These are phyloP conservation scores for Semotilus atromaculatus DNA, from an alignment of 2,797 vertebrate species.

Conservation along the genomic window DNA sequence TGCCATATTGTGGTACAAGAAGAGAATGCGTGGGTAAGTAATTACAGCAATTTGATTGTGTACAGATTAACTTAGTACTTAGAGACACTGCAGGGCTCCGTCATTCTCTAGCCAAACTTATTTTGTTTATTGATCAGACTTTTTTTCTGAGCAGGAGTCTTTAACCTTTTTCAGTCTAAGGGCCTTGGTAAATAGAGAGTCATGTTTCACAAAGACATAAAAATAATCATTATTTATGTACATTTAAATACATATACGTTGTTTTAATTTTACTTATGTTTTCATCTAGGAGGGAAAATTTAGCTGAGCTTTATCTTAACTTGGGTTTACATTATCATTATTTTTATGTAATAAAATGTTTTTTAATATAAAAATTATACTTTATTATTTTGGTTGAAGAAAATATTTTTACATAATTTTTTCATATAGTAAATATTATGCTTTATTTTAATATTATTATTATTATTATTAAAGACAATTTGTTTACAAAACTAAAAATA, in stretches of 20 bases:
- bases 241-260: neutral
- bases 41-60: neutral
- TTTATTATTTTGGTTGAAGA: neutral
- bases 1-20: slow-evolving; percentile 91
- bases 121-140: neutral
- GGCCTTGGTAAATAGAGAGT: neutral
- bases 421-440: neutral
- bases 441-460: neutral
- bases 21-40: slow-evolving; percentile 92
- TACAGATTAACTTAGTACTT: neutral
- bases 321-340: neutral
- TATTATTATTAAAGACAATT: neutral
- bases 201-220: neutral
- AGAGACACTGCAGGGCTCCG: neutral
- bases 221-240: neutral
- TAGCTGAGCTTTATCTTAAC: neutral
- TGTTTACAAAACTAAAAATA: neutral
- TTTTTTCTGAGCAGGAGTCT: slow-evolving; percentile 16
- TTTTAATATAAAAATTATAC: neutral
- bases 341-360: neutral
- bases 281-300: neutral
- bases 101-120: slow-evolving; percentile 46
- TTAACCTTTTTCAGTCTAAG: neutral
- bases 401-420: neutral
- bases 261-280: neutral